Conservation (phyloP, 2,797 vertebrate species). For the Notolepis coatsorum region DNA sequence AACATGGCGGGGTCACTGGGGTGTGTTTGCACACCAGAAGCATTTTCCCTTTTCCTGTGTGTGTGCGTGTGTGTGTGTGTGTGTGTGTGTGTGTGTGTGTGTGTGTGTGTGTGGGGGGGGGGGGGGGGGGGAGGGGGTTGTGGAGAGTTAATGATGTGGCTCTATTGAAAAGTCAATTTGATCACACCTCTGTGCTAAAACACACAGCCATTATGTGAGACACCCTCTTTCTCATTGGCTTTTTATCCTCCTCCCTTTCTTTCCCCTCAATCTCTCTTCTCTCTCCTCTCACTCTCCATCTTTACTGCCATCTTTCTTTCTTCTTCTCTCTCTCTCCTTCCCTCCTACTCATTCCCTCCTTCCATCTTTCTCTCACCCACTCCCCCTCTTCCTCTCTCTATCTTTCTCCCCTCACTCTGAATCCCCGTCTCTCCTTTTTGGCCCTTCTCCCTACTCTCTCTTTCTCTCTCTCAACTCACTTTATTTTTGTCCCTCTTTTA, state of each 20-base stretch:
- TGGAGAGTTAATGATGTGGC: background rate
- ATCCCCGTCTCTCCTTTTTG: too few relatives aligned
- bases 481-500: too few relatives aligned
- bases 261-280: background rate
- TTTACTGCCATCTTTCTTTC: background rate
- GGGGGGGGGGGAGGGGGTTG: too few relatives aligned
- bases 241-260: background rate
- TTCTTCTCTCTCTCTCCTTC: background rate
- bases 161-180: too few relatives aligned
- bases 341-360: slow-evolving; percentile 23
- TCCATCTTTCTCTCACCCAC: background rate
- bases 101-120: background rate
- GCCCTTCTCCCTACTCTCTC: too few relatives aligned
- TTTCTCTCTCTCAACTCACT: too few relatives aligned
- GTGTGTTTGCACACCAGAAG: slow-evolving; percentile 38
- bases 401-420: too few relatives aligned
- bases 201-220: background rate
- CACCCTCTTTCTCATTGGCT: background rate
- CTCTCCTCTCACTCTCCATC: too few relatives aligned
- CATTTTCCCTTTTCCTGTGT: slow-evolving; percentile 8
- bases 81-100: background rate
- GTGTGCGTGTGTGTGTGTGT: background rate
- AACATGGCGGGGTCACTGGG: slow-evolving; percentile 6
- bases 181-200: background rate
- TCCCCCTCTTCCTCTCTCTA: background rate